Base-by-base conservation (phyloP, 2,113 vertebrate genomes). In the Taurulus bubalis region DNA sequence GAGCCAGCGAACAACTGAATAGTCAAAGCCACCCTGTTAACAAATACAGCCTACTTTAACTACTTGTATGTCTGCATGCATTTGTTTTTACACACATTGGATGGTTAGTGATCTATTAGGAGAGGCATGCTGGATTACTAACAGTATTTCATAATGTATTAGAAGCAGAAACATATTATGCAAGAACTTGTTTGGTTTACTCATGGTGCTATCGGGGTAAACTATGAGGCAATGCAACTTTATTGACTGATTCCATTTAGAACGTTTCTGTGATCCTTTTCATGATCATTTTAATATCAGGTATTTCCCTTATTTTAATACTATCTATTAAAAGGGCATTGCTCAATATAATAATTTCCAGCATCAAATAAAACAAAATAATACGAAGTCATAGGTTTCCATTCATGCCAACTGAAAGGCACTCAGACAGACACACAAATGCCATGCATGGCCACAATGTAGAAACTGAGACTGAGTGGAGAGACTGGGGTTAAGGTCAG, bases 1-100 rank as follows among this genome's bases (percentile, higher is more conserved):
- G 68, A 90, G 84, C 74, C 90, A 87, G 89, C 7, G n/a, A 90
- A 87, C 86, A 85, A 80, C 84, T 70, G 83, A 80, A 85, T 86
- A 91, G 86, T 90, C 86, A 90, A 84, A 88, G n/a, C 77, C 93
- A 89, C 92, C 88, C 82, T 96, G 93, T 95, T 95, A 94, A 94
- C 92, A 95, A 95, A 95, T 90, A 91, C 78, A 62, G 53, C 24
- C 77, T 82, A 67, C 88, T 81, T 77, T 77, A 68, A 89, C 83
- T 80, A 70, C 92, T 85, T 89, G 88, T 80, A 86, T 82, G 92
- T 91, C 93, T 87, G 83, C 70, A 84, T 88, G 84, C 90, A 87
- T 93, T 85, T 85, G 73, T 84, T 93, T 90, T 90, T 89, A 94
- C 93, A 95, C 83, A 80, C 59, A 38, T 64, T 76, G 55, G 65